Conservation (phyloP, 2,113 vertebrate genomes). For the Megaptera novaeangliae region DNA sequence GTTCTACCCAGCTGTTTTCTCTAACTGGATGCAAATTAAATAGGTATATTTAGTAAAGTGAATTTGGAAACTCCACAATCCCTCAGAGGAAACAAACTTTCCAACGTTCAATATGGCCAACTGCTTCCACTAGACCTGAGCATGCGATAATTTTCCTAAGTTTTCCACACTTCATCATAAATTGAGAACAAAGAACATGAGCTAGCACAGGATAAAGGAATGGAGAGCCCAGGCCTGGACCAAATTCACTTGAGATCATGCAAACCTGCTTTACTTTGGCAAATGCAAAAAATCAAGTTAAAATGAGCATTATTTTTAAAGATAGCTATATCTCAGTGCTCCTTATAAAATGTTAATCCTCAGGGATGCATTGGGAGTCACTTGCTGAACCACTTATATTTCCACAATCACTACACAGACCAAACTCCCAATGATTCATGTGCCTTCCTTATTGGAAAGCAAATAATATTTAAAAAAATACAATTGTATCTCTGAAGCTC, state of each 20-base stretch:
- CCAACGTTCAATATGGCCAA: not conserved
- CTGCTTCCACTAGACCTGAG: not conserved
- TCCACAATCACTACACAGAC: not conserved
- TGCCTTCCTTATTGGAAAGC: not conserved
- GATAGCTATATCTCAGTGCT: not conserved
- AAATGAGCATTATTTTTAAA: not conserved
- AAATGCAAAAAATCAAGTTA: not conserved
- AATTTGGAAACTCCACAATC: not conserved
- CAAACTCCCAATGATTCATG: not conserved
- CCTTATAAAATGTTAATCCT: not conserved
- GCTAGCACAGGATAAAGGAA: not conserved
- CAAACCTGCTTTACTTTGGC: not conserved
- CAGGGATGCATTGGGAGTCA: not conserved
- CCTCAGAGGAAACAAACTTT: not conserved
- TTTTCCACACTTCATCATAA: not conserved
- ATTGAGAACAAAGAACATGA: not conserved
- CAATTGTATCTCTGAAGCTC: not conserved
- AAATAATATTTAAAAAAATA: not conserved
- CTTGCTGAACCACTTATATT: not conserved
- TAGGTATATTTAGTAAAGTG: not conserved
- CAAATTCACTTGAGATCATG: rapidly evolving
- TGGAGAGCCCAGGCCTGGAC: not conserved
- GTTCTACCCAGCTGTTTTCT: not conserved
- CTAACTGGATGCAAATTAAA: conserved; percentile 37
- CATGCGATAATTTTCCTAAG: not conserved